Conservation (phyloP, 1,140 invertebrate species). For the Drosophila pandora region DNA sequence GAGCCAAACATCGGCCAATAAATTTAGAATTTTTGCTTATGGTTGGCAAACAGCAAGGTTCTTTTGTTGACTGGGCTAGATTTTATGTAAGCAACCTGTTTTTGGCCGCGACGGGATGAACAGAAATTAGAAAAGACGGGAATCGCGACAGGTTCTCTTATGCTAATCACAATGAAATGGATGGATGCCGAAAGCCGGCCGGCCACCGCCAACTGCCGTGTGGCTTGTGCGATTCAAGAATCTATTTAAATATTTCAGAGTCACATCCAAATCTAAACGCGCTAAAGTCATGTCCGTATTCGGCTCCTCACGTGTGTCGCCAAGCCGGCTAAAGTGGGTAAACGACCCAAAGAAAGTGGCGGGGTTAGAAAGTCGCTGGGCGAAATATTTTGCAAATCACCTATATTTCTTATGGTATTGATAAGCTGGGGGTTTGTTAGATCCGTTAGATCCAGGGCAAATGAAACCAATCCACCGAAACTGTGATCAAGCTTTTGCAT, state of each 20-base stretch:
- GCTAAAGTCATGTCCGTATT: background rate
- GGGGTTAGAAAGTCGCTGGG: slow-evolving; percentile 51
- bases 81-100: slow-evolving; percentile 73
- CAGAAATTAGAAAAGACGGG: slow-evolving; percentile 35
- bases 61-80: slow-evolving; percentile 60
- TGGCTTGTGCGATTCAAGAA: slow-evolving; percentile 15
- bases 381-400: slow-evolving; percentile 25
- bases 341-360: slow-evolving; percentile 62
- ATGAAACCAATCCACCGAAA: slow-evolving; percentile 19
- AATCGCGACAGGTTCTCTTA: slow-evolving; percentile 65
- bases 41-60: slow-evolving; percentile 43
- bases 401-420: slow-evolving; percentile 22
- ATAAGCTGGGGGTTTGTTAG: slow-evolving; percentile 17
- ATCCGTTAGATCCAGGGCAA: slow-evolving; percentile 39
- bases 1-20: background rate
- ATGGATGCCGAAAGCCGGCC: slow-evolving; percentile 44
- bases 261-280: background rate
- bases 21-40: slow-evolving; percentile 26
- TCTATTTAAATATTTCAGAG: background rate
- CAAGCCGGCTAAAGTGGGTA: slow-evolving; percentile 41
- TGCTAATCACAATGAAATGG: slow-evolving; percentile 65
- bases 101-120: slow-evolving; percentile 18
- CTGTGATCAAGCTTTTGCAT: slow-evolving; percentile 20
- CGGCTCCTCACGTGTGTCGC: slow-evolving; percentile 59
- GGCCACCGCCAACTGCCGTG: slow-evolving; percentile 15